Evolutionary conservation across 1,140 invertebrate genomes (phyloP).

Genomic region (Triops cancriformis): DNA sequence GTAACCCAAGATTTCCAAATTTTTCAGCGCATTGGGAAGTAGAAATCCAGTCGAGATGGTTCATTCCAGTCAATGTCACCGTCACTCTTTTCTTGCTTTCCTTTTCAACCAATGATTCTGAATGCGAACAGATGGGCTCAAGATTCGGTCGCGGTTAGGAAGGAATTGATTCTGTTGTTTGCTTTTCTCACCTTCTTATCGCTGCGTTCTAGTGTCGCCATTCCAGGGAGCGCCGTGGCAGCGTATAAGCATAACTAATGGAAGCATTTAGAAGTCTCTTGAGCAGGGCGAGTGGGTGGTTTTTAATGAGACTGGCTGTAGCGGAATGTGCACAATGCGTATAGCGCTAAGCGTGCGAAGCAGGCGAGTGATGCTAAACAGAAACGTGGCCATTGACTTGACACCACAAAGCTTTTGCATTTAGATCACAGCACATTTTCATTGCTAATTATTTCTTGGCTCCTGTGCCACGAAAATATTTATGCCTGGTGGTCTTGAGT

Average conservation of each 20-base stretch:
- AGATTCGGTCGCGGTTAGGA: too few relatives aligned
- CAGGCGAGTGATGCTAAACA: neutral
- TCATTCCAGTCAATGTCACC: too few relatives aligned
- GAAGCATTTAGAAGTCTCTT: neutral
- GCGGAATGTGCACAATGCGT: neutral
- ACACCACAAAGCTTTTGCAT: neutral
- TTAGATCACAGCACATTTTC: neutral
- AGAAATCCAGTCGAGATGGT: too few relatives aligned
- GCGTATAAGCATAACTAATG: neutral
- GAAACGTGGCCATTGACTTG: neutral
- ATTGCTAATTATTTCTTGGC: neutral
- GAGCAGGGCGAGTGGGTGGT: neutral
- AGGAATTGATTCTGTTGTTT: neutral
- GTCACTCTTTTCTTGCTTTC: too few relatives aligned
- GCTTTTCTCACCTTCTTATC: neutral
- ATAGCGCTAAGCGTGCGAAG: neutral
- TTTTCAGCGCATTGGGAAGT: too few relatives aligned
- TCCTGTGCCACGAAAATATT: neutral
- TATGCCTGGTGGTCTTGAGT: neutral
- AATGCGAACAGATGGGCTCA: too few relatives aligned
- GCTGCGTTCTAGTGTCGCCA: neutral
- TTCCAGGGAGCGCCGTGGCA: neutral
- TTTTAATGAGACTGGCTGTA: neutral
- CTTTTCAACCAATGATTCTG: too few relatives aligned
- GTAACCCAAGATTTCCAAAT: too few relatives aligned